Evolutionary conservation across 2,797 vertebrate genomes (phyloP).

Genomic region (Loriculus beryllinus): DNA sequence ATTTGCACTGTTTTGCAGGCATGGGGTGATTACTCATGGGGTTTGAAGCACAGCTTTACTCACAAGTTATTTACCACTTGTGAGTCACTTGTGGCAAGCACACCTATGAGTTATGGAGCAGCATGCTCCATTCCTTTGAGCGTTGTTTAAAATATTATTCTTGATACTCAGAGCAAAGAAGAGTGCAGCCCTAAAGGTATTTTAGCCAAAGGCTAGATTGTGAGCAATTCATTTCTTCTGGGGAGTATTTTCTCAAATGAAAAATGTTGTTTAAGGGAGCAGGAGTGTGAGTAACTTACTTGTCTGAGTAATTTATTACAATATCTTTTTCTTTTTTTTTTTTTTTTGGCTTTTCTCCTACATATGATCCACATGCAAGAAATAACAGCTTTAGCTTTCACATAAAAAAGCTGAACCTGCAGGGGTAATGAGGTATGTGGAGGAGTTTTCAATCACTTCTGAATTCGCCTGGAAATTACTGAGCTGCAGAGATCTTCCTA

Average conservation of each 20-base stretch:
- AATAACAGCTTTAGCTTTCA: neutral
- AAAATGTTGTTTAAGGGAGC: neutral
- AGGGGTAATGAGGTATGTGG: neutral
- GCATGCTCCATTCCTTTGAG: neutral
- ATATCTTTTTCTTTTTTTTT: neutral
- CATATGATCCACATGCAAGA: neutral
- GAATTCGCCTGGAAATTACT: neutral
- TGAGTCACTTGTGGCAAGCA: neutral
- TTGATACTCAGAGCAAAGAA: neutral
- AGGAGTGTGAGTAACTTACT: neutral
- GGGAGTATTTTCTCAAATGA: neutral
- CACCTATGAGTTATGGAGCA: neutral
- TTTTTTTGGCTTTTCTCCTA: neutral
- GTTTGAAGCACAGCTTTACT: neutral
- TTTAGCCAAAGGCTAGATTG: neutral
- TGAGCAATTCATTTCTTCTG: fast-evolving
- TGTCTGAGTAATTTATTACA: neutral
- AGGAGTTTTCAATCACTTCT: neutral
- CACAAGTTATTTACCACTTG: neutral
- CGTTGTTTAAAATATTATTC: neutral
- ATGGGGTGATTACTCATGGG: neutral
- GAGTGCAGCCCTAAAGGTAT: neutral
- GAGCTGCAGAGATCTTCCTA: neutral
- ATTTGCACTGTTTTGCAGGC: neutral
- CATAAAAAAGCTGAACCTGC: neutral